phyloP scores from a whole-genome alignment of 2,113 vertebrate genomes.

The Tachuris rubrigastra region DNA sequence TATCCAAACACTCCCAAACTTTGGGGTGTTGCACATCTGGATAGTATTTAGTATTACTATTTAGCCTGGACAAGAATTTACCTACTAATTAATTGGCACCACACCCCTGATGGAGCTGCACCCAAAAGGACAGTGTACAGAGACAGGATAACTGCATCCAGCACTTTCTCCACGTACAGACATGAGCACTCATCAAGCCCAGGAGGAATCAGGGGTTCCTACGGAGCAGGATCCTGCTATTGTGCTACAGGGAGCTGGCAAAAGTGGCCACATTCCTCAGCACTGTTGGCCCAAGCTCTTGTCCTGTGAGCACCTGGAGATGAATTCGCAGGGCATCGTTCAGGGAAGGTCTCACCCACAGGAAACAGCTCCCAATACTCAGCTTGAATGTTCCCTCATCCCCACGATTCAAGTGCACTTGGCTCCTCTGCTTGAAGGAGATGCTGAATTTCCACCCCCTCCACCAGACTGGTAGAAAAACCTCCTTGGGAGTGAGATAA shows the following conservation, averaged over 20 bases:
- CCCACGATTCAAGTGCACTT: not conserved
- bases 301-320: not conserved
- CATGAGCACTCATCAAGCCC: not conserved
- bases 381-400: not conserved
- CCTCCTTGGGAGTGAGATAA: not conserved
- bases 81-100: not conserved
- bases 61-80: not conserved
- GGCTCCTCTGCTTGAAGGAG: not conserved
- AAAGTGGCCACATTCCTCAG: not conserved
- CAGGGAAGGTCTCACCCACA: not conserved
- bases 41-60: not conserved
- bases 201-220: not conserved
- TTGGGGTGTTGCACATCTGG: not conserved
- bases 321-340: not conserved
- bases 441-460: not conserved
- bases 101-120: not conserved
- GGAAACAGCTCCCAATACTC: not conserved
- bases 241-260: not conserved
- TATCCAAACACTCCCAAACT: not conserved
- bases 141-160: not conserved
- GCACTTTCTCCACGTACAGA: rapidly evolving
- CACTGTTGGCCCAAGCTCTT: not conserved
- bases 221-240: not conserved
- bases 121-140: not conserved
- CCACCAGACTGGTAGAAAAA: not conserved